A percentile compares a stretch with the other conserved stretches of the same genome.
These are phyloP conservation scores for Allophyes oxyacanthae DNA, from an alignment of 2,888 invertebrate genomes.

Conservation along the genomic window DNA sequence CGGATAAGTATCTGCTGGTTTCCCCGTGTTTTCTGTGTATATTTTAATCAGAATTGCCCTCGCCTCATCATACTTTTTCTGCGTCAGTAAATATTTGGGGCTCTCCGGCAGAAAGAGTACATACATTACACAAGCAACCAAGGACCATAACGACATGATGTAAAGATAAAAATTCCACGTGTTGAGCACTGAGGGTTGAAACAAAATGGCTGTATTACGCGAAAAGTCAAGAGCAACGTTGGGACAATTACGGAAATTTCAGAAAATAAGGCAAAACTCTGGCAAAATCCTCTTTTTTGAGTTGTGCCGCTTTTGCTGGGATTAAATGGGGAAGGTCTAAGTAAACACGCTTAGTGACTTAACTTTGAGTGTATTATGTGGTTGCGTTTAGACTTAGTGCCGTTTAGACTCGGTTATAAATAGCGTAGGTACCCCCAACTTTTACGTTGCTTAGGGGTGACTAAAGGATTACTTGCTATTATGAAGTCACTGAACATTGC, in stretches of 20 bases:
- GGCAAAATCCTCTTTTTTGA: conserved; percentile 34
- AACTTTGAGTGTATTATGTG: conserved; percentile 33
- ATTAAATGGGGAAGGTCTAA: conserved; percentile 31
- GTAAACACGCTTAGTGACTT: conserved; percentile 44
- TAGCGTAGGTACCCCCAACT: too few relatives aligned
- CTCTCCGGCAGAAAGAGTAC: conserved; percentile 73
- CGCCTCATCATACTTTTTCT: conserved; percentile 74
- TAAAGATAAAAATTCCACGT: conserved; percentile 81
- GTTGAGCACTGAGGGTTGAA: conserved; percentile 68
- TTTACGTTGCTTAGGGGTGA: too few relatives aligned
- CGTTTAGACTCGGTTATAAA: not conserved
- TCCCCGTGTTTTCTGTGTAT: conserved; percentile 74
- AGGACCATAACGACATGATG: conserved; percentile 72
- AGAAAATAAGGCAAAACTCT: conserved; percentile 39
- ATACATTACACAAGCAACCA: conserved; percentile 69
- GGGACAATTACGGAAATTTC: conserved; percentile 43
- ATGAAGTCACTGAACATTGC: not conserved
- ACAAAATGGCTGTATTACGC: conserved; percentile 39
- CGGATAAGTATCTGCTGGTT: conserved; percentile 72
- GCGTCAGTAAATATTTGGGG: conserved; percentile 76
- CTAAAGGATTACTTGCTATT: conserved; percentile 5
- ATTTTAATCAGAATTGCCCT: conserved; percentile 70
- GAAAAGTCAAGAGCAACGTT: conserved; percentile 33
- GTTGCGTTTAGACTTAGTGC: conserved; percentile 22
- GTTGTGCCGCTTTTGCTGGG: conserved; percentile 19